Evolutionary conservation across 1,140 invertebrate genomes (phyloP).

Genomic region (Polypedilum pembai): DNA sequence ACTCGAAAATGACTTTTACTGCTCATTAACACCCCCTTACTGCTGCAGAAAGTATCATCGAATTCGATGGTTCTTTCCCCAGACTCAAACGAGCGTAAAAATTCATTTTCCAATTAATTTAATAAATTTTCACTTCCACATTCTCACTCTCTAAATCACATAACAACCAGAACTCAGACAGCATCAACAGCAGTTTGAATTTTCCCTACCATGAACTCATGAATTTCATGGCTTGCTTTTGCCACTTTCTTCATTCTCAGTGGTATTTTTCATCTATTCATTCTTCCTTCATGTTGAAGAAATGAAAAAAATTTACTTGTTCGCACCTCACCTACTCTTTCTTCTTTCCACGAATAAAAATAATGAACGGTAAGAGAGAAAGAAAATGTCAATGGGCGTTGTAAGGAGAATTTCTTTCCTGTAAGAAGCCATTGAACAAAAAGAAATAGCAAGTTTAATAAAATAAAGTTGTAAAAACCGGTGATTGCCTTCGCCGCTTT

Average conservation of each 20-base stretch:
- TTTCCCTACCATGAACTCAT: neutral
- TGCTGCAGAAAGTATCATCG: neutral
- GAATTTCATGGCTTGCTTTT: neutral
- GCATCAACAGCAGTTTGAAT: neutral
- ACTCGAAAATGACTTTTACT: neutral
- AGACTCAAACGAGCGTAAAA: neutral
- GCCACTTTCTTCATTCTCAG: neutral
- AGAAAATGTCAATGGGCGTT: neutral
- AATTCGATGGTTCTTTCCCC: neutral
- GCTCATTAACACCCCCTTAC: slow-evolving; percentile 10
- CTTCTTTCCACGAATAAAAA: neutral
- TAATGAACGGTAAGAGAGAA: neutral
- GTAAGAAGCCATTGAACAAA: neutral
- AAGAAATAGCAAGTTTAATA: neutral
- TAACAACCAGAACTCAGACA: neutral
- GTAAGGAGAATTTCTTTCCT: neutral
- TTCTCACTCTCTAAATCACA: neutral
- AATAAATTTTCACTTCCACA: slow-evolving; percentile 13
- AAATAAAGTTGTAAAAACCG: slow-evolving; percentile 25
- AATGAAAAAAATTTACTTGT: neutral
- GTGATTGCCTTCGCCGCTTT: neutral
- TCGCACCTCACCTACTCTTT: neutral
- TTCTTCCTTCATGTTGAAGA: neutral
- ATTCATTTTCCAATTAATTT: slow-evolving; percentile 24
- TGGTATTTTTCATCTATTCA: neutral